Base-by-base conservation (phyloP, 92 coral and sea anemone species). In the Porites cylindrica region DNA sequence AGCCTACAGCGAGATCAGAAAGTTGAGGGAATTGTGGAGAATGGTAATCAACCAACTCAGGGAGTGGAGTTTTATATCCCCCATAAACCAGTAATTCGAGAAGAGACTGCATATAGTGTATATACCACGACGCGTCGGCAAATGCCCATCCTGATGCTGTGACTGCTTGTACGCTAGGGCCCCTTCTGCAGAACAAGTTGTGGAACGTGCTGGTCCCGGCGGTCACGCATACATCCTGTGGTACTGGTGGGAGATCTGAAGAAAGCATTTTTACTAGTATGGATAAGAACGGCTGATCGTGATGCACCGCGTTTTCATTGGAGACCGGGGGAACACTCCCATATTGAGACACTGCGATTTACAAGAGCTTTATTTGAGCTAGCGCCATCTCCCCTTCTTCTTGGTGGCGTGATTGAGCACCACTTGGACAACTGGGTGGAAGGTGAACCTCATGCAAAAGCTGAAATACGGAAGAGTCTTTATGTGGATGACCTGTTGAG, bases 401-500 rank as follows among this genome's bases (percentile, higher is more conserved):
- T 79, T 4, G 63, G 79, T 6, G 79, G 90, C 20, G 86, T 86
- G 10, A 68, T 86, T 50, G 83, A 86, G 51, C 51, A 29, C 11
- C 85, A 79, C 75, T 32, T 86, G 51, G 73, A 70, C 38, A 58
- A 1, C 71, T 86, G 90, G 85, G 73, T 59, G 62, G 26, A 75
- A 62, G 60, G 90, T n/a, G 70, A 19, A 60, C 80, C 63, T 8
- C 23, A 59, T 66, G 86, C 24, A 8, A 84, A 76, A 12, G 88
- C 77, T 29, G 92, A 88, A 77, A 6, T 83, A 18, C 77, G 65
- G 21, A 76, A 76, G 21, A 82, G 75, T 21, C 72, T 89, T 8
- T 77, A 89, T 23, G 85, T 89, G 32, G 89, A 89, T 38, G 85
- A 89, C 70, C 63, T 88, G 29, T 10, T 88, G 53, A 88, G 84